Evolutionary conservation across 2,888 invertebrate species (phyloP), one percentile per base, ranked within the genome.

Genomic region (Cheilosia urbana): DNA sequence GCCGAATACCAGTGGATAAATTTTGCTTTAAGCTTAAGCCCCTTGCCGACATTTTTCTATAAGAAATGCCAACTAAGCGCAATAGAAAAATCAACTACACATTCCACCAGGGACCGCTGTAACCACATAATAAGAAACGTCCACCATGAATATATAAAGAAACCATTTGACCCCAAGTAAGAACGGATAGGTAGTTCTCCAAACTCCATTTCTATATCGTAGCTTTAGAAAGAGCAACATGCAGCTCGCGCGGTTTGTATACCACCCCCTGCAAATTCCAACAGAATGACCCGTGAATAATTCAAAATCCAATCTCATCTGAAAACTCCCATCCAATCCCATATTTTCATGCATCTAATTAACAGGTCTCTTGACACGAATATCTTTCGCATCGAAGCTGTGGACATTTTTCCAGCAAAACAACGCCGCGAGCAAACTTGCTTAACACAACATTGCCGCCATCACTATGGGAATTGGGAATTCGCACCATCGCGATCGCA

Each of bases 281-380:
- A 53, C 17, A 53, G 24, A 45, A 45, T 83, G 79, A 71, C 69
- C 65, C 47, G 69, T 73, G 65, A 69, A 79, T 69, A 79, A 84
- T 71, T 84, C 57, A 76, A 69, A 63, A 27, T 45, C 30, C 11
- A 57, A 51, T 47, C 55, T 57, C 40, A 83, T 75, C 73, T 65
- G 37, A 69, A 63, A 47, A 73, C 79, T 73, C 83, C 78, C 78
- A 73, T 75, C 63, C 79, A 69, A 79, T 69, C 84, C 79, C 69
- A 84, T 69, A 66, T 71, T 79, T 71, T 34, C 65, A 55, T 84
- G 75, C 84, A 84, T 84, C 84, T 84, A 84, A 84, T 84, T 84
- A 84, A 55, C 80, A 45, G 17, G 47, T 84, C 73, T 84, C 79
- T 84, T 84, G 80, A 79, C 84, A 84, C 80, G 84, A 84, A 84